Evolutionary conservation across 2,888 invertebrate genomes (phyloP).

Genomic region (Epistrophe eligans): DNA sequence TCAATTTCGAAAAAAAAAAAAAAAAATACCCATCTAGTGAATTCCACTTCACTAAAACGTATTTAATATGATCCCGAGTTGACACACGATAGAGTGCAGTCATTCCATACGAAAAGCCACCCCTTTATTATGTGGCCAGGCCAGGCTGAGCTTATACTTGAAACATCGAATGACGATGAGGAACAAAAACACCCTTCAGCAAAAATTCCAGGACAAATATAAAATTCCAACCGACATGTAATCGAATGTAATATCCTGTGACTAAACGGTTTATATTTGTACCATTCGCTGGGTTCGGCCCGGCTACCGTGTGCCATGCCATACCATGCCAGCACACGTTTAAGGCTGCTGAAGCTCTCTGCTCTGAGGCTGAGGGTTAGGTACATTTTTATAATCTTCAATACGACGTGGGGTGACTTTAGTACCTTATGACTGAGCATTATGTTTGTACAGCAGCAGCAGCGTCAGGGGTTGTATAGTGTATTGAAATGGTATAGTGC

Average conservation of each 20-base stretch:
- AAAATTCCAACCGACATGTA: constrained; percentile 79
- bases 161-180: constrained; percentile 4
- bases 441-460: constrained; percentile 3
- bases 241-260: constrained; percentile 84
- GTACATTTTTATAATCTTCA: constrained; percentile 56
- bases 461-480: constrained; percentile 8
- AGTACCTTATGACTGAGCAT: constrained; percentile 60
- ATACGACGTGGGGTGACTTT: constrained; percentile 66
- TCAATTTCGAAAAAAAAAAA: constrained; percentile 43
- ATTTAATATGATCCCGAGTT: constrained; percentile 69
- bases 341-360: constrained; percentile 25
- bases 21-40: constrained; percentile 26
- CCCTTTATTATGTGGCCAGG: constrained; percentile 25
- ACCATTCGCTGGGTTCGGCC: constrained; percentile 79
- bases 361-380: constrained; percentile 11
- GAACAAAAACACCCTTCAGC: constrained; percentile 41
- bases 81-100: constrained; percentile 46
- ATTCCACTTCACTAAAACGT: constrained; percentile 72
- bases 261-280: constrained; percentile 84
- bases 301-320: constrained; percentile 54
- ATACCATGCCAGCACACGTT: constrained; percentile 76
- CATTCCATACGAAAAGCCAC: constrained; percentile 24
- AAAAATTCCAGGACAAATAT: constrained; percentile 67
- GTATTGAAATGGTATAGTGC: background rate
- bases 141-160: constrained; percentile 21